Evolutionary conservation across 2,888 invertebrate genomes (phyloP), one percentile per base, ranked within the genome.

Genomic region (Oscheius onirici): DNA sequence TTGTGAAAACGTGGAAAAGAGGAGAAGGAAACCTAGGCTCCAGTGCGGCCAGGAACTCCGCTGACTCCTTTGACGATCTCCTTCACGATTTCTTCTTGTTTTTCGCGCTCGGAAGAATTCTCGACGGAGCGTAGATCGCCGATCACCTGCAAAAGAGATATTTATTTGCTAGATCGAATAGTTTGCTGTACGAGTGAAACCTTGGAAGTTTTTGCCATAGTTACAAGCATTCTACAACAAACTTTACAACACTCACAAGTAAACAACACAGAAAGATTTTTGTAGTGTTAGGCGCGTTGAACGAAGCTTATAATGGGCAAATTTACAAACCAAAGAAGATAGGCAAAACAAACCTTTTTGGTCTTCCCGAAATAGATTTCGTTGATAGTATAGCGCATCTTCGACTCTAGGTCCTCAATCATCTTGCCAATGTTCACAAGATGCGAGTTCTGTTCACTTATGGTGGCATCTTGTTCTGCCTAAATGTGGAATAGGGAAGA

Each of bases 361-460:
- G 66, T 73, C 41, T 99, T 99, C 88, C 97, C 95, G 90, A 99
- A 99, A 90, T 99, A 99, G 85, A 99, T 97, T 89, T 97, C 96
- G 88, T 97, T 97, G 84, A 99, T 91, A 5, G 96, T 97, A 89
- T 94, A 95, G 83, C 99, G 92, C 88, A 99, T 99, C 91, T 97
- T 99, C 89, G 97, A 99, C 89, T 99, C 99, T 95, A 97, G 97
- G 86, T 99, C 97, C 90, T 99, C 99, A 0, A 99, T 95, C 94
- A 99, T 93, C 86, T 93, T 92, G 24, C 99, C 99, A 86, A 99
- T 99, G 89, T 99, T 99, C 66, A 94, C 96, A 88, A 99, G 96
- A 89, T 99, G 99, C 0, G 97, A 95, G 54, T 93, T 94, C 28
- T 94, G 92, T 82, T 99, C 97, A 86, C 93, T 94, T 22, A 97